Percentiles rank a stretch among this genome's conserved stretches.
phyloP scores from a whole-genome alignment of 2,888 invertebrate genomes.

The Cephus pulcher region DNA sequence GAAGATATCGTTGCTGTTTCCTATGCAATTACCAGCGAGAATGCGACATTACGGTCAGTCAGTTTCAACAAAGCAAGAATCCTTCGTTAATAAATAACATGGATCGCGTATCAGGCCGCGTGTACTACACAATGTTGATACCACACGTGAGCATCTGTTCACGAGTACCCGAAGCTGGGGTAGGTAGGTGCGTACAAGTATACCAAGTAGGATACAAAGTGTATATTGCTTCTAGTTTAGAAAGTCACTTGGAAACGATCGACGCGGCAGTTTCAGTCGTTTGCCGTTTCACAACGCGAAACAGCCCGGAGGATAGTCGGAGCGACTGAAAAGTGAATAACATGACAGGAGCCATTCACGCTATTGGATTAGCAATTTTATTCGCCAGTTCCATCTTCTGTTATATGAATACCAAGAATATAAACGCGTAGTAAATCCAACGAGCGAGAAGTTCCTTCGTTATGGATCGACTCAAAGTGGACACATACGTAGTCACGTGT shows the following conservation, averaged over 20 bases:
- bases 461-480: neutral
- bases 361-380: slow-evolving; percentile 13
- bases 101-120: neutral
- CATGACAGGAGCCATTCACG: slow-evolving; percentile 5
- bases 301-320: slow-evolving; percentile 21
- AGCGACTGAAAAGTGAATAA: slow-evolving; percentile 5
- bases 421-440: neutral
- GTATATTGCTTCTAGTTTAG: slow-evolving; percentile 35
- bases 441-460: neutral
- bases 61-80: neutral
- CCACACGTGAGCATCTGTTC: neutral
- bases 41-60: neutral
- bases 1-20: neutral
- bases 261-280: slow-evolving; percentile 28
- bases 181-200: neutral
- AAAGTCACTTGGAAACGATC: slow-evolving; percentile 39
- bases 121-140: neutral
- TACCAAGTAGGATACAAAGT: slow-evolving; percentile 5
- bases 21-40: neutral
- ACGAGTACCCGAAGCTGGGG: neutral
- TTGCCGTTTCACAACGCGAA: slow-evolving; percentile 40
- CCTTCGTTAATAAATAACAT: neutral
- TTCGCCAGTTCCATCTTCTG: slow-evolving; percentile 5
- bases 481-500: neutral
- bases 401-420: slow-evolving; percentile 14